Evolutionary conservation across 2,113 vertebrate species (phyloP), one percentile per base, ranked within the genome.

Genomic region (Vireo altiloquus): DNA sequence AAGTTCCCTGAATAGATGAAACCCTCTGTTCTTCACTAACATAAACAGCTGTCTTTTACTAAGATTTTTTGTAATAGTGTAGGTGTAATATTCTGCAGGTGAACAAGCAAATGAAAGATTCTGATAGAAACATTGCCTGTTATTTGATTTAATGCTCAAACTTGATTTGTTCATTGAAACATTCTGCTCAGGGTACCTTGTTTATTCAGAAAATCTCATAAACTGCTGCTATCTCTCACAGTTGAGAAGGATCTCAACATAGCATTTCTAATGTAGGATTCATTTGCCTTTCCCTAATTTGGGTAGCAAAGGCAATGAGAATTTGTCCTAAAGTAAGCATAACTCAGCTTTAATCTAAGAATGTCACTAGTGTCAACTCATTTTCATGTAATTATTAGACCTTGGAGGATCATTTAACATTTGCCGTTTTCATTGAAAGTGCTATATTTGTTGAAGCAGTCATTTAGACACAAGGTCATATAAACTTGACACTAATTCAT

Each of bases 341-440:
- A 83, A 60, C 46, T 94, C 93, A 75, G 79, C 74, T 93, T 92
- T 96, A 92, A 87, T 93, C 78, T 85, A 35, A 49, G 68, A 30
- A 46, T 85, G 77, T 80, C 74, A 78, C 63, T n/a, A 74, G 15
- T 78, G 83, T 95, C 88, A 95, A 84, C 74, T 87, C 54, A 95
- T 96, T 95, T 95, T 94, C 81, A 37, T 77, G 82, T 89, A 92
- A 44, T 95, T 89, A 95, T 90, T 92, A 76, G 92, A 88, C 89
- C 66, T 83, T 83, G 70, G 89, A 95, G 80, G 68, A 79, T 87
- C 80, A 86, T 85, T 89, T 90, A 82, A 95, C 90, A 91, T 86
- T 91, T 87, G 84, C 83, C 40, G 84, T 89, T 95, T 96, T 90
- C 64, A 77, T 86, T 86, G 75, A 28, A 96, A 92, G 92, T 56